phyloP scores from a whole-genome alignment of 2,797 vertebrate genomes.

The Pygocentrus nattereri region DNA sequence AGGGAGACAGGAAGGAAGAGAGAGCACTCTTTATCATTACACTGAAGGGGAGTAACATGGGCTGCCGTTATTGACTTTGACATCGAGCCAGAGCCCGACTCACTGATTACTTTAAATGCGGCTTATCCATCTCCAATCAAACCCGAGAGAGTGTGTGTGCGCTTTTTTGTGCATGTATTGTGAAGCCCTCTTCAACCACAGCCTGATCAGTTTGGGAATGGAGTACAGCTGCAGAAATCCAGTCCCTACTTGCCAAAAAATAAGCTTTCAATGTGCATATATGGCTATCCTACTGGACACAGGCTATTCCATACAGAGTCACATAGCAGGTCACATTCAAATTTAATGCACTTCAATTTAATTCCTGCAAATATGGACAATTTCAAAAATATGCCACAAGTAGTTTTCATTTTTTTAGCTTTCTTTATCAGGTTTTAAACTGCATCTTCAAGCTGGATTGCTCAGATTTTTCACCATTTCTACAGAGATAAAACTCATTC shows the following conservation, averaged over 20 bases:
- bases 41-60: slow-evolving; percentile 45
- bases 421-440: no score
- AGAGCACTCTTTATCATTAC: slow-evolving; percentile 34
- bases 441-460: no score
- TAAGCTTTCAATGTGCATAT: no score
- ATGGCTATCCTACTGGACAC: background rate
- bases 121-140: slow-evolving; percentile 46
- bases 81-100: slow-evolving; percentile 56
- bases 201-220: background rate
- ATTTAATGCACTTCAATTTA: no score
- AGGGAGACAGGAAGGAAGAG: slow-evolving; percentile 18
- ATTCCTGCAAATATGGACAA: no score
- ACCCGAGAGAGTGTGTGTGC: slow-evolving; percentile 38
- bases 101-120: slow-evolving; percentile 70
- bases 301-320: no score
- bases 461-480: no score
- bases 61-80: slow-evolving; percentile 65
- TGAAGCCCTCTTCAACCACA: background rate
- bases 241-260: background rate
- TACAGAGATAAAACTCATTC: no score
- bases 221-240: background rate
- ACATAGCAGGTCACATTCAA: no score
- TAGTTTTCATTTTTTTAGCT: no score
- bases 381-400: no score
- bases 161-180: slow-evolving; percentile 15